Percentiles rank a stretch among this genome's conserved stretches.
Evolutionary conservation across 2,113 vertebrate genomes (phyloP).

Genomic region (Motacilla tschutschensis): DNA sequence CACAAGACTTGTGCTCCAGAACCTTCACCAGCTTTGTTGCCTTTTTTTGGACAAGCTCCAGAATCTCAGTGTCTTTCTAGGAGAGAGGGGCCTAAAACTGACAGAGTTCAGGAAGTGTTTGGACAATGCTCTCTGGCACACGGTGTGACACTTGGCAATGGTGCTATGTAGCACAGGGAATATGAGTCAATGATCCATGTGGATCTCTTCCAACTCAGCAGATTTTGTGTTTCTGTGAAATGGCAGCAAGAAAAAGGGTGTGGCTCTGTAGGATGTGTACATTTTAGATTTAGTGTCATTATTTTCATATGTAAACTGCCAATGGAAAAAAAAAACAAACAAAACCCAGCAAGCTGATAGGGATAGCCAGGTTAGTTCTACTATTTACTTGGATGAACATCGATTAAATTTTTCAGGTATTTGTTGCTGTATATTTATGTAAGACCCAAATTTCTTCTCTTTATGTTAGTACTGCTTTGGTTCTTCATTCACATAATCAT

Average conservation of each 20-base stretch:
- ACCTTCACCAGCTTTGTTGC: background rate
- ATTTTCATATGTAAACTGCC: background rate
- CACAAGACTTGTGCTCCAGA: background rate
- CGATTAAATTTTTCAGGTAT: background rate
- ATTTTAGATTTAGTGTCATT: background rate
- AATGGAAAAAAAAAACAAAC: background rate
- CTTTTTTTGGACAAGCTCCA: background rate
- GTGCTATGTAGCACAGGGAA: background rate
- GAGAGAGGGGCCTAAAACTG: background rate
- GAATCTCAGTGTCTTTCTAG: background rate
- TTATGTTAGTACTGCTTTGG: background rate
- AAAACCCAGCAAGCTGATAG: background rate
- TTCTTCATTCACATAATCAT: background rate
- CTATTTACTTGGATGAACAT: background rate
- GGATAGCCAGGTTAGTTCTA: background rate
- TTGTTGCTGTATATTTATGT: background rate
- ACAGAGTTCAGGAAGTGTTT: fast-evolving
- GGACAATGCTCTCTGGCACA: fast-evolving
- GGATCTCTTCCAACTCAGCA: background rate
- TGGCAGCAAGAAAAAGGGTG: background rate
- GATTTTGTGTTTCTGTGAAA: background rate
- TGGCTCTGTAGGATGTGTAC: background rate
- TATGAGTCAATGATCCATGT: fast-evolving
- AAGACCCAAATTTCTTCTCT: background rate
- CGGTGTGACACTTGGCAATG: background rate